Base-by-base conservation (phyloP, 1,140 invertebrate species). In the Micrasema minimum region DNA sequence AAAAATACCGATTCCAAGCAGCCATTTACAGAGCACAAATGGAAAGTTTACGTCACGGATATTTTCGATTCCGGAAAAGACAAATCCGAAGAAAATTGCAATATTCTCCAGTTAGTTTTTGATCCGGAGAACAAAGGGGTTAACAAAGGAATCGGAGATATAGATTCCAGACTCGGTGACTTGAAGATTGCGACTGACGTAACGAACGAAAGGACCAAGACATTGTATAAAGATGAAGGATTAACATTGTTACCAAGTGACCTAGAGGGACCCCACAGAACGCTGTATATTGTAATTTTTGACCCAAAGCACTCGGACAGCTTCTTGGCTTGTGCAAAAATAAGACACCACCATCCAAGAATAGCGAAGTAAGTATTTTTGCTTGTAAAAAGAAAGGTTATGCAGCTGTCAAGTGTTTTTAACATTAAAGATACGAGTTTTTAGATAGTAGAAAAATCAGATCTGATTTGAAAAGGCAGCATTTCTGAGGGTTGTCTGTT, bases 1-100 rank as follows among this genome's bases (percentile, higher is more conserved):
- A 35, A 1, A 10, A 37, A 37, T 16, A 22, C 37, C 0, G 14
- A 57, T 16, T 78, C 79, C 2, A 23, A 69, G 4, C 35, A 38
- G 12, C 20, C 41, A 1, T 48, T 50, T 9, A 90, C 91, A 0
- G 85, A 90, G 74, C 94, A 97, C 80, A 87, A 90, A 20, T 97
- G 96, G 95, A 93, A 95, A 78, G 89, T 97, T 45, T 94, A 91
- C 74, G 92, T 93, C 4, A 96, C 94, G 0, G 96, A 97, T 78
- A 93, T 96, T 65, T 89, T 96, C 12, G 93, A 95, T 75, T 86
- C 89, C 2, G 89, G 90, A 69, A 89, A 89, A 76, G 91, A 91
- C 80, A 87, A 84, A 70, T 84, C 87, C 55, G 88, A 89, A 76
- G 87, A 88, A 48, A 90, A 92, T 74, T 96, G 95, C 79, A 92